phyloP scores from a whole-genome alignment of 2,888 invertebrate genomes.

The Caenorhabditis macrosperma region DNA sequence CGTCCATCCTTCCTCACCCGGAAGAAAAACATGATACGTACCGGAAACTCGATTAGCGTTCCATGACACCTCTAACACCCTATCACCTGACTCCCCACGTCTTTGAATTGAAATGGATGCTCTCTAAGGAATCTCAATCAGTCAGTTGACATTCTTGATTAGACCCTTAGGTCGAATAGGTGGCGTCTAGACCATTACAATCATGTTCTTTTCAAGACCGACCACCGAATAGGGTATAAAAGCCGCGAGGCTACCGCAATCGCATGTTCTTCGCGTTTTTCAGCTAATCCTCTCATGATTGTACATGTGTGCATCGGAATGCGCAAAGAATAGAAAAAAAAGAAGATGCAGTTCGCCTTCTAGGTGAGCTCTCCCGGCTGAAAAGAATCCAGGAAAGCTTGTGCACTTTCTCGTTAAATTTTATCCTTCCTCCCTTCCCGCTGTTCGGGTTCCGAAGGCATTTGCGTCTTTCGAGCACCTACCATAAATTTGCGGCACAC shows the following conservation, averaged over 20 bases:
- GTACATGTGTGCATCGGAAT: no score
- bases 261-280: no score
- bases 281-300: not conserved
- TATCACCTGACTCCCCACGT: not conserved
- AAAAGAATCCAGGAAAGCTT: not conserved
- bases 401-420: slow-evolving; percentile 43
- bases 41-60: slow-evolving; percentile 15
- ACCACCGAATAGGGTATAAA: not conserved
- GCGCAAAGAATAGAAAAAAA: not conserved
- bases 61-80: not conserved
- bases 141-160: not conserved
- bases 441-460: no score
- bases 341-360: not conserved
- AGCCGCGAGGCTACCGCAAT: not conserved
- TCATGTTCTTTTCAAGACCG: not conserved
- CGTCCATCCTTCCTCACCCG: not conserved
- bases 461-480: slow-evolving; percentile 43
- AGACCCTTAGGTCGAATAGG: not conserved
- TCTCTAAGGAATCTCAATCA: no score
- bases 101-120: no score
- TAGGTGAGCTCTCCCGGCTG: no score
- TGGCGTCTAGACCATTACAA: slow-evolving; percentile 12
- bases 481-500: slow-evolving; percentile 44
- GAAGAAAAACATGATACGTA: not conserved
- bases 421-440: not conserved